phyloP scores from a whole-genome alignment of 2,797 vertebrate genomes.

The Peromyscus eremicus region DNA sequence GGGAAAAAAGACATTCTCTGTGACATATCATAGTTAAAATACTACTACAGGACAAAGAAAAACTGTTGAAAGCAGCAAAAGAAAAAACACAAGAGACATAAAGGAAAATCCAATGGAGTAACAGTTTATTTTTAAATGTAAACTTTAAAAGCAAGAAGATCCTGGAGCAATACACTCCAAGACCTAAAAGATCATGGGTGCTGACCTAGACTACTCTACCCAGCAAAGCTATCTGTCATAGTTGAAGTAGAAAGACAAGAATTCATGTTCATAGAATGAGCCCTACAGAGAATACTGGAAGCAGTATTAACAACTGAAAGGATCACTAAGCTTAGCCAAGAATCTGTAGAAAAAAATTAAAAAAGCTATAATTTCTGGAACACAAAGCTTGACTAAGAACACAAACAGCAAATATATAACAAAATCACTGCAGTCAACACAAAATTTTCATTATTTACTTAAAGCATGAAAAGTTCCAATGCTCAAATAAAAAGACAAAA shows the following conservation, averaged over 20 bases:
- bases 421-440: not conserved
- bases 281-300: not conserved
- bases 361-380: not conserved
- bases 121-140: not conserved
- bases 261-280: not conserved
- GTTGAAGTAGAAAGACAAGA: not conserved
- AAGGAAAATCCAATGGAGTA: not conserved
- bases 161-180: not conserved
- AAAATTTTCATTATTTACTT: not conserved
- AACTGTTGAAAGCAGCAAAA: not conserved
- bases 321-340: no score
- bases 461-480: not conserved
- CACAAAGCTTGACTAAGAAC: not conserved
- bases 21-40: not conserved
- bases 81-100: not conserved
- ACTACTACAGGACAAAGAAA: not conserved
- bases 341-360: not conserved
- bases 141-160: not conserved
- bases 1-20: not conserved
- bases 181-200: not conserved
- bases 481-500: not conserved
- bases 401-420: not conserved
- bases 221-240: not conserved
- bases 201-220: not conserved
- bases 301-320: not conserved